These are phyloP conservation scores for Hyalella azteca DNA, from an alignment of 2,888 invertebrate genomes.

Conservation along the genomic window DNA sequence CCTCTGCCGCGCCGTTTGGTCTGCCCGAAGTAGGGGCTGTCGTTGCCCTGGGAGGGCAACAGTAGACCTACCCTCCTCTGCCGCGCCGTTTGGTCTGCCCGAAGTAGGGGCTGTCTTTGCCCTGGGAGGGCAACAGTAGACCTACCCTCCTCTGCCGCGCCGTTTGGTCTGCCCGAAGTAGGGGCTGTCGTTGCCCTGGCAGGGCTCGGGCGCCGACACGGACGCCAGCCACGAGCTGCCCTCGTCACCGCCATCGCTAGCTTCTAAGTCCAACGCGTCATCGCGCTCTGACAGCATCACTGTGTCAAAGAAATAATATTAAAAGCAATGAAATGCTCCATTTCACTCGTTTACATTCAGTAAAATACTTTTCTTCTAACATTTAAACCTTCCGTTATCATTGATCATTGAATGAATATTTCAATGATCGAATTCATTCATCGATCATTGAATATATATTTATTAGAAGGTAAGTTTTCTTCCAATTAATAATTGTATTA, in stretches of 20 bases:
- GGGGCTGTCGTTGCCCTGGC: constrained; percentile 1
- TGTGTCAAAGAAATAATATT: too few species aligned
- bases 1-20: constrained; percentile 22
- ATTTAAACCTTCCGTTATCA: too few species aligned
- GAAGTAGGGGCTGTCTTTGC: constrained; percentile 37
- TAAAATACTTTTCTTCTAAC: too few species aligned
- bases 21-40: constrained; percentile 38
- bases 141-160: constrained; percentile 38
- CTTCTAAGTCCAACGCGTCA: background rate
- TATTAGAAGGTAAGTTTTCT: too few species aligned
- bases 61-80: constrained; percentile 29
- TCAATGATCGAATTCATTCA: too few species aligned
- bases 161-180: constrained; percentile 28
- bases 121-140: background rate
- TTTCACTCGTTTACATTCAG: too few species aligned
- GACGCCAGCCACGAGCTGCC: constrained; percentile 16
- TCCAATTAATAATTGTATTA: too few species aligned
- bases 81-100: constrained; percentile 1
- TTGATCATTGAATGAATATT: too few species aligned
- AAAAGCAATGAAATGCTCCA: background rate
- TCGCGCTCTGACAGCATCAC: constrained; percentile 13
- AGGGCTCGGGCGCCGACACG: constrained; percentile 33
- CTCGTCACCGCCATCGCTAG: background rate
- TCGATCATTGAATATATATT: too few species aligned
- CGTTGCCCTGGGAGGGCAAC: background rate